These are phyloP conservation scores for Acronicta psi DNA, from an alignment of 2,888 invertebrate genomes.

Conservation along the genomic window DNA sequence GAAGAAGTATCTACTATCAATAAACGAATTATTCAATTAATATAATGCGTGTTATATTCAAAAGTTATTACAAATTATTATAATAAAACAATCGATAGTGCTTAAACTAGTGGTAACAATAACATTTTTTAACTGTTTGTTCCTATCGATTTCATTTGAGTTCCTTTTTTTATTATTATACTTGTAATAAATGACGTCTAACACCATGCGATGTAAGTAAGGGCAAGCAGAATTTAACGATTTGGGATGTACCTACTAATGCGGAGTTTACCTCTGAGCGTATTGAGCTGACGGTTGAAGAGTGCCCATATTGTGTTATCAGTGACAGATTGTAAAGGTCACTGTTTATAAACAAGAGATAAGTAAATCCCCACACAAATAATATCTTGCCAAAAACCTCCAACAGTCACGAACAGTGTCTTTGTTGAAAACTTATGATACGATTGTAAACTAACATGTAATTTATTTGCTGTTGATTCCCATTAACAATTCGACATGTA, in stretches of 20 bases:
- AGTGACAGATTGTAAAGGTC: slow-evolving; percentile 35
- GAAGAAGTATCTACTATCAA: slow-evolving; percentile 62
- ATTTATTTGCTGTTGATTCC: slow-evolving; percentile 18
- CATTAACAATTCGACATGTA: slow-evolving; percentile 47
- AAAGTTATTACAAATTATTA: slow-evolving; percentile 66
- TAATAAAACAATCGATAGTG: slow-evolving; percentile 78
- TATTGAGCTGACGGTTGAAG: slow-evolving; percentile 25
- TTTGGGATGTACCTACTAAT: slow-evolving; percentile 17
- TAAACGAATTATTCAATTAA: slow-evolving; percentile 63
- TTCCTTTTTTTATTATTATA: slow-evolving; percentile 56
- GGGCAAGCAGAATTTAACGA: slow-evolving; percentile 35
- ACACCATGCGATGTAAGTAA: slow-evolving; percentile 37
- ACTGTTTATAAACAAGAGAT: slow-evolving; percentile 34
- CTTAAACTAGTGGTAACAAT: slow-evolving; percentile 89
- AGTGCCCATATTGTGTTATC: slow-evolving; percentile 24
- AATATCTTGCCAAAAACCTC: slow-evolving; percentile 35
- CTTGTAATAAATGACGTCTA: slow-evolving; percentile 42
- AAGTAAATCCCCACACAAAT: slow-evolving; percentile 44
- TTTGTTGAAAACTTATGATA: slow-evolving; percentile 48
- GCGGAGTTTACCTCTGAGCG: slow-evolving; percentile 28
- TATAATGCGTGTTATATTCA: slow-evolving; percentile 67
- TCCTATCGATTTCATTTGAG: slow-evolving; percentile 68
- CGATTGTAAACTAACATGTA: slow-evolving; percentile 30
- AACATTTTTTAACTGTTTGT: slow-evolving; percentile 76
- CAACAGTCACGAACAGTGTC: slow-evolving; percentile 50